Conservation (phyloP, 2,113 vertebrate genomes). For the Nycticorax nycticorax region DNA sequence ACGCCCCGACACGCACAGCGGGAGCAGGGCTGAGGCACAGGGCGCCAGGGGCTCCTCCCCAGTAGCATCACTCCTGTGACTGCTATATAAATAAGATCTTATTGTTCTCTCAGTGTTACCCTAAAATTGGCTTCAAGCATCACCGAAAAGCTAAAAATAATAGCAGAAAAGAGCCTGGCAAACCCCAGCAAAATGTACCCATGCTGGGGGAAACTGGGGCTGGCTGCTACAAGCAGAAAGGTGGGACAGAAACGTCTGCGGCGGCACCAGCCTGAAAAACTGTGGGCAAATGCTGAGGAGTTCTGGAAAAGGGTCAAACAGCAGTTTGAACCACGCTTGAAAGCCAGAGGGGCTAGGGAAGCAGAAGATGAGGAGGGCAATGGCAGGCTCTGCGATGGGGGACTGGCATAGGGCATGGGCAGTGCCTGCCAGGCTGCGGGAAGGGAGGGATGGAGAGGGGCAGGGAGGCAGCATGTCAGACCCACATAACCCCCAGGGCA, state of each 20-base stretch:
- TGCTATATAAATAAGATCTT: not conserved
- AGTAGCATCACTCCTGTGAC: not conserved
- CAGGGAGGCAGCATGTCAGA: no score
- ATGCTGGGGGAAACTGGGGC: not conserved
- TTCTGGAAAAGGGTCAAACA: slow-evolving; percentile 33
- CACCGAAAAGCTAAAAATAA: not conserved
- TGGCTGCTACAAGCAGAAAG: not conserved
- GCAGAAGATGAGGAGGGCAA: not conserved
- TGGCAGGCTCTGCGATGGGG: not conserved
- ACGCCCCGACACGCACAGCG: fast-evolving
- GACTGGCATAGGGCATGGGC: not conserved
- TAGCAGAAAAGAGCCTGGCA: not conserved
- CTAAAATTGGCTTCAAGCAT: not conserved
- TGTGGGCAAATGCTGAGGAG: not conserved
- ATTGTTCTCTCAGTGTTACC: not conserved
- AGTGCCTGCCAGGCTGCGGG: not conserved
- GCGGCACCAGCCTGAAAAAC: not conserved
- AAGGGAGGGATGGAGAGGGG: not conserved
- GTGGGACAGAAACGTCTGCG: not conserved
- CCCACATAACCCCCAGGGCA: fast-evolving
- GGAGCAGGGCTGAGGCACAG: not conserved
- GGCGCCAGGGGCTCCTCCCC: fast-evolving
- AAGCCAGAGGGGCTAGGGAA: not conserved
- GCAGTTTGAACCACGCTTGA: not conserved
- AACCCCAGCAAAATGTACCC: not conserved